A percentile compares a stretch with the other conserved stretches of the same genome.
These are phyloP conservation scores for Ephestia elutella DNA, from an alignment of 1,140 invertebrate species.

Conservation along the genomic window DNA sequence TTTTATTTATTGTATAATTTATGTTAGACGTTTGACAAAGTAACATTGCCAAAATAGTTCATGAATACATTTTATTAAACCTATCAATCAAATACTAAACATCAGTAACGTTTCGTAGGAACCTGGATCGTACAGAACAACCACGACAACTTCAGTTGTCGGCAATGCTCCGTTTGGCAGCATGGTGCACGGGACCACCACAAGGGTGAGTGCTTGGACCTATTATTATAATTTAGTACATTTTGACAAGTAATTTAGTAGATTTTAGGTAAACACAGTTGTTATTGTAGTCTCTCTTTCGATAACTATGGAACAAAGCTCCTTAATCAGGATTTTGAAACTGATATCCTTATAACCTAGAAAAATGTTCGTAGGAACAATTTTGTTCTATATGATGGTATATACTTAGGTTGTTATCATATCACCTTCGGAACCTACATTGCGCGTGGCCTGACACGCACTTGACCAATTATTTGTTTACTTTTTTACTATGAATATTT, in stretches of 20 bases:
- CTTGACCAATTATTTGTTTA: no score
- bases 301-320: no score
- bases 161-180: slow-evolving; percentile 62
- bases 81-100: neutral
- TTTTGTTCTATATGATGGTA: no score
- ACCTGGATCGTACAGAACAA: slow-evolving; percentile 54
- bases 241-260: no score
- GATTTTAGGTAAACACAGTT: neutral
- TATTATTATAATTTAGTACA: neutral
- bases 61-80: neutral
- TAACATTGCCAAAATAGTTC: neutral
- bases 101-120: slow-evolving; percentile 32
- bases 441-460: no score
- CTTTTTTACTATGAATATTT: no score
- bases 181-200: slow-evolving; percentile 48
- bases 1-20: neutral
- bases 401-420: no score
- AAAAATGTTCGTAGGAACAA: no score
- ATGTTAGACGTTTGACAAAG: neutral
- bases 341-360: no score
- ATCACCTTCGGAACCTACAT: no score
- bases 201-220: slow-evolving; percentile 38
- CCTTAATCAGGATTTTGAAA: no score
- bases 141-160: slow-evolving; percentile 48
- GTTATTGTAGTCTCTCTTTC: neutral